Evolutionary conservation across 2,113 vertebrate species (phyloP).

Genomic region (Sebastes fasciatus): DNA sequence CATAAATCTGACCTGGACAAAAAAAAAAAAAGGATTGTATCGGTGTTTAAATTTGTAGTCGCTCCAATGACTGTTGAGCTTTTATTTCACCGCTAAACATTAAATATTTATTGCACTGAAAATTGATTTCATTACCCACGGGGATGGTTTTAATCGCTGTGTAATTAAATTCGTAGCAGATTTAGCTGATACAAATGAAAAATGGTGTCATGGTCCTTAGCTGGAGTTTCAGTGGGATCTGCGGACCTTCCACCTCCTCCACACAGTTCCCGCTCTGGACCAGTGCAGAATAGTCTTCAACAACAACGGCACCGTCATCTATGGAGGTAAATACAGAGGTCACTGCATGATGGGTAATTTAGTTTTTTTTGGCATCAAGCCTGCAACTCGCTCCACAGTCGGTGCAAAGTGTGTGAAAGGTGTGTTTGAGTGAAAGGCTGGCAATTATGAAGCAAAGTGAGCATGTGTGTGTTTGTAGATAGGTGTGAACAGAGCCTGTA

Average conservation of each 20-base stretch:
- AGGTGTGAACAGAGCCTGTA: constrained; percentile 61
- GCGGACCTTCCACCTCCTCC: constrained; percentile 96
- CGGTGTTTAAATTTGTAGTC: constrained; percentile 16
- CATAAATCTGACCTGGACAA: not conserved
- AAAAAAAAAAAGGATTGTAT: not conserved
- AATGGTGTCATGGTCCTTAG: constrained; percentile 81
- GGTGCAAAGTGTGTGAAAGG: constrained; percentile 46
- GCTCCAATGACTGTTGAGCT: constrained; percentile 13
- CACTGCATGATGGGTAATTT: constrained; percentile 13
- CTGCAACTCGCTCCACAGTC: constrained; percentile 28
- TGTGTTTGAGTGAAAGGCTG: constrained; percentile 41
- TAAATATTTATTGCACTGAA: constrained; percentile 62
- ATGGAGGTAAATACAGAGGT: constrained; percentile 90
- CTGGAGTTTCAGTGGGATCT: constrained; percentile 92
- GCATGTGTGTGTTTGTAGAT: constrained; percentile 49
- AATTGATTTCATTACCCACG: constrained; percentile 33
- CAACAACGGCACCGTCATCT: constrained; percentile 98
- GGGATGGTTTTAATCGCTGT: constrained; percentile 31
- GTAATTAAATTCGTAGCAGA: constrained; percentile 10
- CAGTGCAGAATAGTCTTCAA: constrained; percentile 99
- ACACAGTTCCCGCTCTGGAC: constrained; percentile 97
- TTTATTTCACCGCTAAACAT: constrained; percentile 52
- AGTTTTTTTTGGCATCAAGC: constrained; percentile 20
- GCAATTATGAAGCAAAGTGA: constrained; percentile 41
- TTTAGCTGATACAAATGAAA: constrained; percentile 29